These are phyloP conservation scores for Megathymus violae DNA, from an alignment of 1,140 invertebrate species.

Conservation along the genomic window DNA sequence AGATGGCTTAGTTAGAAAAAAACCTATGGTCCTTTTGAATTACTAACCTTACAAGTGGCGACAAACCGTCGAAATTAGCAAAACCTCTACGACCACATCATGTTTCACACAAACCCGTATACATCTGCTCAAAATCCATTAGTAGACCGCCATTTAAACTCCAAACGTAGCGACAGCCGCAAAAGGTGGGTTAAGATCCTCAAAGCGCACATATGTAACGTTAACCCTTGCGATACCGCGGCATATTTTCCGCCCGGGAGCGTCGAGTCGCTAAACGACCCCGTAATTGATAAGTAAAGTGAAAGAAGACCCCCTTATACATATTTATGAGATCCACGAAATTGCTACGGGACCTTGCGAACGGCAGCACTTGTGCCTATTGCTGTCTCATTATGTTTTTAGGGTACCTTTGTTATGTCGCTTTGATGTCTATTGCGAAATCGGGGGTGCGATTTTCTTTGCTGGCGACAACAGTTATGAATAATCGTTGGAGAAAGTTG, in stretches of 20 bases:
- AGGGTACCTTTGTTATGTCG: conserved; percentile 74
- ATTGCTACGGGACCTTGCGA: conserved; percentile 76
- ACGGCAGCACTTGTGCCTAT: conserved; percentile 70
- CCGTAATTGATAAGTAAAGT: conserved; percentile 82
- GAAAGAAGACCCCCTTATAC: conserved; percentile 78
- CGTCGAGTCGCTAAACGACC: conserved; percentile 69
- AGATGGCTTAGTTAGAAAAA: no score
- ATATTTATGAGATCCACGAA: conserved; percentile 78
- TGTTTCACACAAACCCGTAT: no score
- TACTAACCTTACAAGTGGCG: no score
- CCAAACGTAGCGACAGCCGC: conserved; percentile 20
- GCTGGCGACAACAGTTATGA: conserved; percentile 7
- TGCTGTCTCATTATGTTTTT: conserved; percentile 78
- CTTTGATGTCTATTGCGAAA: conserved; percentile 73
- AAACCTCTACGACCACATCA: no score
- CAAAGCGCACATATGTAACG: conserved; percentile 39
- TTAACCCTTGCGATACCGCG: conserved; percentile 66
- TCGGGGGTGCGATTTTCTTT: conserved; percentile 60
- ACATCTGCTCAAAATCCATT: background rate
- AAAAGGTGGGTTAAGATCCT: conserved; percentile 35
- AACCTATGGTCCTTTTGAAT: no score
- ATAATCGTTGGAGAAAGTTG: background rate
- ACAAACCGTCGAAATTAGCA: no score
- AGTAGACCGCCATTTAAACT: conserved; percentile 11
- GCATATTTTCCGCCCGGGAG: conserved; percentile 60